A percentile compares a stretch with the other conserved stretches of the same genome.
Conservation (phyloP, 1,140 invertebrate genomes). For the Phenacoccus solenopsis region DNA sequence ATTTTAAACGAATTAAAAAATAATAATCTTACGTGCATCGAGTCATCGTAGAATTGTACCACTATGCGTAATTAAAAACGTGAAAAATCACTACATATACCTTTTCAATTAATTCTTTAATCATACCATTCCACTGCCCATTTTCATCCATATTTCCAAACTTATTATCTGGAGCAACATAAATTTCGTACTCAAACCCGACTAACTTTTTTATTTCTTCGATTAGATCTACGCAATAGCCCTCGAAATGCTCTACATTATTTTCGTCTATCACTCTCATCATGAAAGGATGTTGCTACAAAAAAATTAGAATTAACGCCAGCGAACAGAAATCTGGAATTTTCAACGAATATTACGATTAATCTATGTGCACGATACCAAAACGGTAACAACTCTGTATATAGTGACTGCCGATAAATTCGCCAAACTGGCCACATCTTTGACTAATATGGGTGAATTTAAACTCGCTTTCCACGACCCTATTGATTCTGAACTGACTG, state of each 20-base stretch:
- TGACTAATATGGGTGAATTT: conserved; percentile 44
- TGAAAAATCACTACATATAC: conserved; percentile 30
- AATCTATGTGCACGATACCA: too few species aligned
- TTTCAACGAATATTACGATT: too few species aligned
- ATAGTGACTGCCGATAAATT: conserved; percentile 66
- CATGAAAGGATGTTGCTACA: conserved; percentile 77
- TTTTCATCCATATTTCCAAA: conserved; percentile 78
- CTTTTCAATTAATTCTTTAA: conserved; percentile 80
- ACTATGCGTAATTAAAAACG: not conserved
- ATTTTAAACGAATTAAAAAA: too few species aligned
- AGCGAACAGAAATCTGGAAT: too few species aligned
- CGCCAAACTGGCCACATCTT: conserved; percentile 47
- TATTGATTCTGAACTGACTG: conserved; percentile 41
- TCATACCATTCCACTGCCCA: conserved; percentile 83
- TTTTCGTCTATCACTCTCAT: conserved; percentile 47
- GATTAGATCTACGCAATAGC: conserved; percentile 88
- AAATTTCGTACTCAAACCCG: conserved; percentile 80
- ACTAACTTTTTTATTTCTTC: conserved; percentile 67
- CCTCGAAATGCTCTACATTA: conserved; percentile 48
- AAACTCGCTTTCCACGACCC: conserved; percentile 57
- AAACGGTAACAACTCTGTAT: conserved; percentile 63
- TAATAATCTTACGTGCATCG: too few species aligned
- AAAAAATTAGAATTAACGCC: not conserved
- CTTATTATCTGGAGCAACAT: conserved; percentile 57
- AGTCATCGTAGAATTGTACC: too few species aligned